phyloP scores from a whole-genome alignment of 2,797 vertebrate genomes.

The Threskiornis aethiopicus region DNA sequence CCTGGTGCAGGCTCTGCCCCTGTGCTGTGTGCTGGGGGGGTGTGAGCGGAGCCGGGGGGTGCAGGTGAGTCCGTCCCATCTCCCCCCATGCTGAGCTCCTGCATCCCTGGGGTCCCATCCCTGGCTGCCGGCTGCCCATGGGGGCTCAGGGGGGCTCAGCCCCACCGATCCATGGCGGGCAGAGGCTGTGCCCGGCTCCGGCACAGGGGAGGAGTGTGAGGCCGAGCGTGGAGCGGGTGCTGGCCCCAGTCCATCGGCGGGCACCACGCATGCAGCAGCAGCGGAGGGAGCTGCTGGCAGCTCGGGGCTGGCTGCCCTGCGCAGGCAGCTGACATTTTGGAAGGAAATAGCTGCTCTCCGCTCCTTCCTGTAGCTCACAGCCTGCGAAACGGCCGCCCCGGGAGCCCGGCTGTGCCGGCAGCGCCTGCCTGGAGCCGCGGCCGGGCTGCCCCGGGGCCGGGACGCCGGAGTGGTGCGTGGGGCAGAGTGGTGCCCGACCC shows the following conservation, averaged over 20 bases:
- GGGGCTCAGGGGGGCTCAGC: neutral
- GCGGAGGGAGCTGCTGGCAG: neutral
- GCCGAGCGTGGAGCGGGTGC: fast-evolving
- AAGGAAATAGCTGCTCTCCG: constrained; percentile 52
- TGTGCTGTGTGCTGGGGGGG: fast-evolving
- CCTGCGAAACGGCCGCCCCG: neutral
- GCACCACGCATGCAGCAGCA: neutral
- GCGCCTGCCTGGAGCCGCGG: neutral
- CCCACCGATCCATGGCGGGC: fast-evolving
- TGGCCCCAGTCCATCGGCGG: neutral
- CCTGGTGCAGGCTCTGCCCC: neutral
- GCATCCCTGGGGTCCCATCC: neutral
- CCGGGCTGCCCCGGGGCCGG: neutral
- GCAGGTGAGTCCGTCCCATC: neutral
- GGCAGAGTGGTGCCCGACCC: neutral
- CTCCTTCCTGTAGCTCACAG: constrained; percentile 55
- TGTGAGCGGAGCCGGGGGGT: neutral
- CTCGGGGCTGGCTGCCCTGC: constrained; percentile 8
- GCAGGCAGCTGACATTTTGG: constrained; percentile 66
- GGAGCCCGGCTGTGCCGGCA: neutral
- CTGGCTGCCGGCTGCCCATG: neutral
- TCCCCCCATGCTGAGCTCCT: fast-evolving
- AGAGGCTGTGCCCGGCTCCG: neutral
- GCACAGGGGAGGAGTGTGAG: fast-evolving
- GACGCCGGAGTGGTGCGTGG: neutral